Evolutionary conservation across 2,888 invertebrate genomes (phyloP).

Genomic region (Eucriotettix oculatus): DNA sequence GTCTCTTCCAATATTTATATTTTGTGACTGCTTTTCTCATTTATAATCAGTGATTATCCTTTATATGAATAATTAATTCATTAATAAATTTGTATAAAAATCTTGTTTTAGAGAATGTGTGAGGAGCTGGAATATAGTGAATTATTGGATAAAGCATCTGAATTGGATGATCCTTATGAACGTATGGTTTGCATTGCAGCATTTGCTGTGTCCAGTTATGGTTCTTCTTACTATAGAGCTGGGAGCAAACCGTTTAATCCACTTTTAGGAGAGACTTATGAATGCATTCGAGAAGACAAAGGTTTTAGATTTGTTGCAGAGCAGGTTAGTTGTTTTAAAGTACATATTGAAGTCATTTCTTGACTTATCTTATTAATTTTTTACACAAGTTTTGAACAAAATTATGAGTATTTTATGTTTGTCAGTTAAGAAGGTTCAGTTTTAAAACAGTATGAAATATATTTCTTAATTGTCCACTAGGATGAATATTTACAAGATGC

Average conservation of each 20-base stretch:
- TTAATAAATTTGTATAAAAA: background rate
- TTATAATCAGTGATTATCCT: no score
- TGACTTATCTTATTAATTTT: no score
- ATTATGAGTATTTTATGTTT: no score
- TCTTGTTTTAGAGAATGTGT: slow-evolving; percentile 45
- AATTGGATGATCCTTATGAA: slow-evolving; percentile 45
- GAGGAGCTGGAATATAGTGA: slow-evolving; percentile 74
- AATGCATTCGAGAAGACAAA: slow-evolving; percentile 58
- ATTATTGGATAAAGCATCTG: slow-evolving; percentile 56
- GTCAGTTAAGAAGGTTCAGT: no score
- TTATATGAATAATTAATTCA: no score
- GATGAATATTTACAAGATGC: no score
- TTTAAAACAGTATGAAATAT: no score
- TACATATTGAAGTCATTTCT: no score
- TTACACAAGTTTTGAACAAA: no score
- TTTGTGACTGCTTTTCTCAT: no score
- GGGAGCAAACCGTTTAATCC: slow-evolving; percentile 79
- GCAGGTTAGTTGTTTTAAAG: slow-evolving; percentile 34
- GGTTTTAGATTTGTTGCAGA: slow-evolving; percentile 65
- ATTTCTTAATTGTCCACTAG: no score
- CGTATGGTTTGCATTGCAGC: slow-evolving; percentile 62
- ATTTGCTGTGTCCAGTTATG: slow-evolving; percentile 68
- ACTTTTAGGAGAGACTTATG: slow-evolving; percentile 65
- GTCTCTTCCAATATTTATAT: no score
- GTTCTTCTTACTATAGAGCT: slow-evolving; percentile 51